Percentiles rank a stretch among this genome's conserved stretches.
phyloP scores from a whole-genome alignment of 1,140 invertebrate genomes.

The Chironomus tepperi region DNA sequence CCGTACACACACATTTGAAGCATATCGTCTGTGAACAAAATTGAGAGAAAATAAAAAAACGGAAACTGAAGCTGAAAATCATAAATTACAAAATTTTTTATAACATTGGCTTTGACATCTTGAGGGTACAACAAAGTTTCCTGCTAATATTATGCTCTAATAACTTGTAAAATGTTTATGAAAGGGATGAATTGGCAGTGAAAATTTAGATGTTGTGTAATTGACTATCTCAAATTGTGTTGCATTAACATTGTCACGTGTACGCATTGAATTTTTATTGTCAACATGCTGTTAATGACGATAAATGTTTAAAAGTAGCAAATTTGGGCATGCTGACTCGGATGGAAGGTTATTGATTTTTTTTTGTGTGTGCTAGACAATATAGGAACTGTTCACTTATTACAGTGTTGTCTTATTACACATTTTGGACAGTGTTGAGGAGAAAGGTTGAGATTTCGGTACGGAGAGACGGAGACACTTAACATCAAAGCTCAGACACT shows the following conservation, averaged over 20 bases:
- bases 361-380: no score
- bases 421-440: no score
- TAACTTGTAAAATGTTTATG: neutral
- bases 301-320: neutral
- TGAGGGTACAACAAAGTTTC: neutral
- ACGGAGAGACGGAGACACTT: no score
- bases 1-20: neutral
- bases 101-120: neutral
- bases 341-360: no score
- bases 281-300: conserved; percentile 6
- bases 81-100: conserved; percentile 3
- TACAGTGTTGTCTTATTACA: no score
- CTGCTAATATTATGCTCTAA: neutral
- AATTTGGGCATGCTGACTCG: no score
- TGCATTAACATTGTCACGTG: neutral
- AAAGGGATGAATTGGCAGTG: conserved; percentile 11
- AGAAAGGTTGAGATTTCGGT: no score
- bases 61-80: conserved; percentile 12
- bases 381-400: no score
- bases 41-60: neutral
- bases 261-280: conserved; percentile 4
- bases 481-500: no score
- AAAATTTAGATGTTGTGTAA: neutral
- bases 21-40: neutral
- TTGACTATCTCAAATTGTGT: conserved; percentile 9